Evolutionary conservation across 2,888 invertebrate genomes (phyloP), one percentile per base, ranked within the genome.

Genomic region (Phlogophora meticulosa): DNA sequence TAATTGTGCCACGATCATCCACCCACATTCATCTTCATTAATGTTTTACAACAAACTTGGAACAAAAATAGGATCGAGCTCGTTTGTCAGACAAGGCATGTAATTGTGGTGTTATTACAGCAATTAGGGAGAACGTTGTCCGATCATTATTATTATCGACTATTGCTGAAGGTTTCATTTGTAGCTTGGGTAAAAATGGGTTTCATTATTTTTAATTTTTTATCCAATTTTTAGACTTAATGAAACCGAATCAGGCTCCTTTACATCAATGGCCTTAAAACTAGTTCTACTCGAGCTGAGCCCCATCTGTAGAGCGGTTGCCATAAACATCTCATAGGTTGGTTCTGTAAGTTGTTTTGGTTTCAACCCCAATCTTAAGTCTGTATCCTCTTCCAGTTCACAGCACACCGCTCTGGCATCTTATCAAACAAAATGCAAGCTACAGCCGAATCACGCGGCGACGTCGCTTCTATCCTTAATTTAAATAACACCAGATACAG

Each of bases 21-120:
- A 49, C 70, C 81, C 64, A 72, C 81, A 80, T 82, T 80, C 74
- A 75, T 82, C 82, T 82, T 82, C 82, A 83, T 82, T 83, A 83
- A 61, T 67, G 65, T 74, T 74, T 77, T 77, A 68, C 60, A 77
- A 80, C 68, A 74, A 78, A 76, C 52, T 80, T 72, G 48, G 38
- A 61, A 64, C 68, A 75, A 75, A 82, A 67, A 76, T 62, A 58
- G 24, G 43, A 65, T 63, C 62, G 11, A 11, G 45, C 43, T 63
- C 36, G 32, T 63, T 64, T 42, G 38, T 52, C 7, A 48, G 59
- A 59, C 40, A 67, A 51, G 17, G 15, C 17, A 20, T 38, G 45
- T 73, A 49, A 67, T 55, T 58, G 38, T 66, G 43, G 65, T 64
- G 55, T 68, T 67, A 72, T 79, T 70, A 76, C 13, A 48, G 17